These are phyloP conservation scores for Drosophila mayaguana DNA, from an alignment of 2,888 invertebrate genomes.

Conservation along the genomic window DNA sequence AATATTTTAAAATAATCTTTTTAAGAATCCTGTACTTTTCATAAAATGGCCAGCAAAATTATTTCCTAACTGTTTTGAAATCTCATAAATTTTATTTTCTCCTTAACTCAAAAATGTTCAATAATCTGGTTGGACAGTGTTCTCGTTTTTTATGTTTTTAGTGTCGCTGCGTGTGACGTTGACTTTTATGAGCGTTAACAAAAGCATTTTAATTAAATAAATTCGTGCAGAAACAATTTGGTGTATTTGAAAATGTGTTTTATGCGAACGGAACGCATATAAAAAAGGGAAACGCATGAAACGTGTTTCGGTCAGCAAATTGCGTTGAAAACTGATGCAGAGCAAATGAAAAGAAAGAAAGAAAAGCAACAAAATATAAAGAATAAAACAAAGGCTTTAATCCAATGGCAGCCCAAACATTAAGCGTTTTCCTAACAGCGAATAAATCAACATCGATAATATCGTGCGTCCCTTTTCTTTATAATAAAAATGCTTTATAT, in stretches of 20 bases:
- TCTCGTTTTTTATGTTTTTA: conserved; percentile 13
- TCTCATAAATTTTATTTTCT: not conserved
- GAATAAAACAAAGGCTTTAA: conserved; percentile 52
- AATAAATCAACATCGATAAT: conserved; percentile 80
- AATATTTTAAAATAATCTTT: too few relatives aligned
- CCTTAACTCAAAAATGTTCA: not conserved
- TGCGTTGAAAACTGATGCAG: conserved; percentile 15
- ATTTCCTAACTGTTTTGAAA: not conserved
- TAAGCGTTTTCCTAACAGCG: conserved; percentile 37
- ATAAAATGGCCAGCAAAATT: too few relatives aligned
- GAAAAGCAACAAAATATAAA: not conserved
- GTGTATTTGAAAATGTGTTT: conserved; percentile 56
- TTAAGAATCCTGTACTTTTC: too few relatives aligned
- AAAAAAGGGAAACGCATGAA: conserved; percentile 59
- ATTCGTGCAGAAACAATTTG: conserved; percentile 72
- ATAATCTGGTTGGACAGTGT: conserved; percentile 32
- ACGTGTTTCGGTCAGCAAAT: conserved; percentile 76
- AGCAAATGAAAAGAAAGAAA: not conserved
- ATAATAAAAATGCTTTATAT: conserved; percentile 60
- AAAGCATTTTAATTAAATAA: conserved; percentile 75
- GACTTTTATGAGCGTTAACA: conserved; percentile 34
- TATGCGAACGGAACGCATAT: conserved; percentile 55
- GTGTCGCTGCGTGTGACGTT: conserved; percentile 26
- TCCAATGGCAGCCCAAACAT: conserved; percentile 25
- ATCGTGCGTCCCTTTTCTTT: conserved; percentile 56